Conservation (phyloP, 2,797 vertebrate species). For the Danio aesculapii region DNA sequence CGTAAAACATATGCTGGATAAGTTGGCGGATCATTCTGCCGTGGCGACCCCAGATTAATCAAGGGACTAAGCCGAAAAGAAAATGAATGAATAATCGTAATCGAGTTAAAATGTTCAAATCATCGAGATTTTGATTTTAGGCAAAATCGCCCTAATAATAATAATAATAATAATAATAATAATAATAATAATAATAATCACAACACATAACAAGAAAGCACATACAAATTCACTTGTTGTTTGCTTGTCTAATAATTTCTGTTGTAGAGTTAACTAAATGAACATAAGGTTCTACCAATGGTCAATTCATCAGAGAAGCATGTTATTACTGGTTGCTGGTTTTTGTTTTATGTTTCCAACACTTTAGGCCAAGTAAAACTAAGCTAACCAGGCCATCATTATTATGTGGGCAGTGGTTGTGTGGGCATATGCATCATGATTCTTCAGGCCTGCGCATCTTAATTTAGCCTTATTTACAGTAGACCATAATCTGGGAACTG, state of each 20-base stretch:
- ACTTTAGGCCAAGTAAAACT: slow-evolving; percentile 8
- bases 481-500: not conserved
- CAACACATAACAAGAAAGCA: not conserved
- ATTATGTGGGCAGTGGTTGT: not conserved
- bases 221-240: not conserved
- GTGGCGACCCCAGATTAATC: too few relatives aligned
- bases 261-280: not conserved
- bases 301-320: not conserved
- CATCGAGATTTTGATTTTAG: too few relatives aligned
- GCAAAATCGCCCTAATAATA: too few relatives aligned
- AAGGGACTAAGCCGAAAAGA: too few relatives aligned
- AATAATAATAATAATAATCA: not conserved
- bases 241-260: not conserved
- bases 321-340: not conserved
- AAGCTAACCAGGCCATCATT: not conserved
- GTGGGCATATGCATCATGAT: slow-evolving; percentile 7
- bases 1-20: too few relatives aligned
- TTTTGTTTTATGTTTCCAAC: not conserved
- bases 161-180: too few relatives aligned
- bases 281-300: not conserved
- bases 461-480: slow-evolving; percentile 15
- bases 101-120: too few relatives aligned
- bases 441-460: not conserved
- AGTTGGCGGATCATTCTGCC: too few relatives aligned
- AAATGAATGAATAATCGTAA: too few relatives aligned